Conservation (phyloP, 2,113 vertebrate genomes). For the Panthera leo region DNA sequence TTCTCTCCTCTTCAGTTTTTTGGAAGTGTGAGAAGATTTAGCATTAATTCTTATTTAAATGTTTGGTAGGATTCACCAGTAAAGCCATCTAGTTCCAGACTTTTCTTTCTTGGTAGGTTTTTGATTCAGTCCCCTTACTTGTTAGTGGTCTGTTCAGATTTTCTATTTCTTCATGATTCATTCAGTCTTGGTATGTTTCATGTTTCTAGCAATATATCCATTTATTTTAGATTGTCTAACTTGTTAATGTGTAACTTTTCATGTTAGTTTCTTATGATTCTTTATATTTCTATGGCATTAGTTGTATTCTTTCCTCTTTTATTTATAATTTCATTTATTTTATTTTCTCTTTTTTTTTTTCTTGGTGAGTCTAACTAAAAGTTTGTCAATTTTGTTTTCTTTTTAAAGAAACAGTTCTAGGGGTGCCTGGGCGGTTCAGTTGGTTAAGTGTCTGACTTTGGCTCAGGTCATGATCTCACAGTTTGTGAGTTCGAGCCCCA, state of each 20-base stretch:
- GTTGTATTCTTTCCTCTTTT: background rate
- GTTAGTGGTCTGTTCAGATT: background rate
- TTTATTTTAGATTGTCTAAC: background rate
- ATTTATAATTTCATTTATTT: background rate
- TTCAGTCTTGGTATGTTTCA: background rate
- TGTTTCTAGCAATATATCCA: background rate
- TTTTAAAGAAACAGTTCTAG: background rate
- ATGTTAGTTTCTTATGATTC: background rate
- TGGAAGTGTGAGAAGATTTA: background rate
- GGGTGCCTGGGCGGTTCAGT: too few species aligned
- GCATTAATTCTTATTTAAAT: background rate
- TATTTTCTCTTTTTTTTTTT: background rate
- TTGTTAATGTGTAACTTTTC: background rate
- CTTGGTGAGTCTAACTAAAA: background rate
- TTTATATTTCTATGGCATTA: background rate
- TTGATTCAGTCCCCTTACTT: background rate
- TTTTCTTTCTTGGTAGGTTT: background rate
- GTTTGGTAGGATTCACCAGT: background rate
- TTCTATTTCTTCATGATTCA: background rate
- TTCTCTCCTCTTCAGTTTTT: background rate
- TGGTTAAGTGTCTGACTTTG: too few species aligned
- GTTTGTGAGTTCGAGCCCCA: too few species aligned
- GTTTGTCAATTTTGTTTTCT: background rate
- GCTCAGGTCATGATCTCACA: too few species aligned
- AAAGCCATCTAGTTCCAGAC: background rate